Evolutionary conservation across 2,797 vertebrate genomes (phyloP), one percentile per base, ranked within the genome.

Genomic region (Fringilla coelebs): DNA sequence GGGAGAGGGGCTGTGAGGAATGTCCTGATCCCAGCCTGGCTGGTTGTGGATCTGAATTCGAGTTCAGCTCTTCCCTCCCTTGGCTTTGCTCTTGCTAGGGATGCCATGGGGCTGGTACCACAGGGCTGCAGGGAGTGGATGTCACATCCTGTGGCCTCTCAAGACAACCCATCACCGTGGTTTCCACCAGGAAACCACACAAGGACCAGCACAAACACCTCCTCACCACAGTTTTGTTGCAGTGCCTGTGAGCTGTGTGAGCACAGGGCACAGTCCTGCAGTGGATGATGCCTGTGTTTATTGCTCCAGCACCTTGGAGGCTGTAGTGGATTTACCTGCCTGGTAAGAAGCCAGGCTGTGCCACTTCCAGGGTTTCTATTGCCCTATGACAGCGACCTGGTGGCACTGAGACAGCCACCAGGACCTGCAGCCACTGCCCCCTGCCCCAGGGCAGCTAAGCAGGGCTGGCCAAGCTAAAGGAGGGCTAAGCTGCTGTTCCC

Each of bases 401-500:
- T 32, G 63, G 8, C 75, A 89, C 71, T 17, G 51, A 70, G 51
- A 46, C 0, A 1, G 72, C 54, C 80, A 73, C 24, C 55, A 66
- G 66, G 49, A 71, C 17, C 32, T n/a, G 5, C 32, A 49, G 10
- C 11, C 71, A 32, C 38, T 52, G 8, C 4, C 13, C 46, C 13
- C 20, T 21, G n/a, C 17, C 52, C 28, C 2, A 0, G 45, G 17
- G 43, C 45, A 70, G 55, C 51, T 58, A 15, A 65, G 78, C 19
- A 66, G 88, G 86, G 45, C 54, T 36, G 66, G 36, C 36, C 65
- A 29, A 22, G 52, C 29, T 74, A 19, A 85, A 65, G 38, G 22
- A 63, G 65, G 29, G 75, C 85, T 93, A n/a, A 96, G 70, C 85
- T 7, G 17, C 13, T 68, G 72, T 83, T 96, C 84, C 72, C 84